These are phyloP conservation scores for Allophyes oxyacanthae DNA, from an alignment of 2,888 invertebrate genomes.

Conservation along the genomic window DNA sequence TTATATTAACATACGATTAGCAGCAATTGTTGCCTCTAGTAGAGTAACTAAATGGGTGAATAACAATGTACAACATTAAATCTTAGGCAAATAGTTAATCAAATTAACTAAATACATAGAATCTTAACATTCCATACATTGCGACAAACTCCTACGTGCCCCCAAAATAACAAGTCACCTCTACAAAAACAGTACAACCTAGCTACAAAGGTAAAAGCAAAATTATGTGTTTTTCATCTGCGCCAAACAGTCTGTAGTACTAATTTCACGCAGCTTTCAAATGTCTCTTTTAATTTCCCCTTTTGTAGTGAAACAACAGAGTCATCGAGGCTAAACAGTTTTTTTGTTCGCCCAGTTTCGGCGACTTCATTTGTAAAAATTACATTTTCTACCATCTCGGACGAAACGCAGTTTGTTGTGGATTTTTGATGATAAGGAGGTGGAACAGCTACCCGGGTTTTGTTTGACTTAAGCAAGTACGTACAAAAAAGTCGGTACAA, in stretches of 20 bases:
- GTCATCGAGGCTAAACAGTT: conserved; percentile 63
- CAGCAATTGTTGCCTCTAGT: too few relatives aligned
- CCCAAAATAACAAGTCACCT: neutral
- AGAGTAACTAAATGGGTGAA: too few relatives aligned
- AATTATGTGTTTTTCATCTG: conserved; percentile 55
- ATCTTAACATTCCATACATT: too few relatives aligned
- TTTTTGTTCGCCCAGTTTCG: conserved; percentile 58
- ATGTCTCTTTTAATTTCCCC: conserved; percentile 66
- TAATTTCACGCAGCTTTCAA: conserved; percentile 56
- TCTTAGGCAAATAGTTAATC: too few relatives aligned
- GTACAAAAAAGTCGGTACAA: too few relatives aligned
- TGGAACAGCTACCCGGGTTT: neutral
- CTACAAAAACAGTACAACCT: conserved; percentile 1
- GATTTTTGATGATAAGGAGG: neutral
- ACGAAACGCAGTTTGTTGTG: neutral
- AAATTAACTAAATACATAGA: too few relatives aligned
- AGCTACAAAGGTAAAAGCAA: conserved; percentile 43
- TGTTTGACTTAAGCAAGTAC: neutral
- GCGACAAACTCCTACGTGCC: too few relatives aligned
- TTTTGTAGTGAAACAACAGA: conserved; percentile 61
- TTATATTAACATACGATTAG: too few relatives aligned
- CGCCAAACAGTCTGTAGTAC: conserved; percentile 47
- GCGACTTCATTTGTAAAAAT: conserved; percentile 72
- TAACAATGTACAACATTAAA: too few relatives aligned
- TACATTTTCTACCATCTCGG: conserved; percentile 55